Percentiles rank a stretch among this genome's conserved stretches.
phyloP scores from a whole-genome alignment of 2,113 vertebrate species.

The Callorhinus ursinus region DNA sequence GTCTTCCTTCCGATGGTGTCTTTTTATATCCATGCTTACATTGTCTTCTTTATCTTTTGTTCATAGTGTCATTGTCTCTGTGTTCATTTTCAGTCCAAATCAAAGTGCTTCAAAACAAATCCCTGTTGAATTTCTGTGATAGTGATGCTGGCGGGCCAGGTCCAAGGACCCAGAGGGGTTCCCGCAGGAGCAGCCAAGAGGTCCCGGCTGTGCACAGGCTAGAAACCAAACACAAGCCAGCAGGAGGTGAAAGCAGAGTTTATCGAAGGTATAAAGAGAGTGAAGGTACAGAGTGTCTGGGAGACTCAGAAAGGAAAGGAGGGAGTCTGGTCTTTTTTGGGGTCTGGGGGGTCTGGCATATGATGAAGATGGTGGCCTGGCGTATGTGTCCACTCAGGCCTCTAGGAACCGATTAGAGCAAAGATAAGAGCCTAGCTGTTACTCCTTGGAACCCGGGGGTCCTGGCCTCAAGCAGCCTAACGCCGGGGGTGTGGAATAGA shows the following conservation, averaged over 20 bases:
- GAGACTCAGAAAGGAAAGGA: neutral
- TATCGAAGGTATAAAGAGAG: neutral
- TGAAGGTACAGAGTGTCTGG: neutral
- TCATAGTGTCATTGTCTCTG: constrained; percentile 89
- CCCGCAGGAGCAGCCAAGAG: neutral
- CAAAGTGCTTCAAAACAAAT: constrained; percentile 93
- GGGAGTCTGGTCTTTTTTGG: neutral
- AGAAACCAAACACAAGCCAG: neutral
- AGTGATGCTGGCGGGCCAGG: neutral
- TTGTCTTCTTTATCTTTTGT: constrained; percentile 84
- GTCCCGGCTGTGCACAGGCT: neutral
- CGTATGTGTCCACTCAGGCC: neutral
- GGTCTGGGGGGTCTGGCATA: neutral
- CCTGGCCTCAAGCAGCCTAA: neutral
- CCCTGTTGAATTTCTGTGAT: constrained; percentile 92
- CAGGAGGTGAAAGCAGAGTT: neutral
- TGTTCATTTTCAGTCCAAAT: constrained; percentile 94
- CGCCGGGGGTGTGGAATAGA: neutral
- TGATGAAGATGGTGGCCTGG: neutral
- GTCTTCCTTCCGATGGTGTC: constrained; percentile 76
- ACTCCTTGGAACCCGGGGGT: neutral
- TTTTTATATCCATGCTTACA: constrained; percentile 76
- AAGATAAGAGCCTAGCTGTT: neutral
- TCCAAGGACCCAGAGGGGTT: neutral
- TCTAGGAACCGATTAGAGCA: neutral